Evolutionary conservation across 2,888 invertebrate species (phyloP).

Genomic region (Argynnis bischoffii): DNA sequence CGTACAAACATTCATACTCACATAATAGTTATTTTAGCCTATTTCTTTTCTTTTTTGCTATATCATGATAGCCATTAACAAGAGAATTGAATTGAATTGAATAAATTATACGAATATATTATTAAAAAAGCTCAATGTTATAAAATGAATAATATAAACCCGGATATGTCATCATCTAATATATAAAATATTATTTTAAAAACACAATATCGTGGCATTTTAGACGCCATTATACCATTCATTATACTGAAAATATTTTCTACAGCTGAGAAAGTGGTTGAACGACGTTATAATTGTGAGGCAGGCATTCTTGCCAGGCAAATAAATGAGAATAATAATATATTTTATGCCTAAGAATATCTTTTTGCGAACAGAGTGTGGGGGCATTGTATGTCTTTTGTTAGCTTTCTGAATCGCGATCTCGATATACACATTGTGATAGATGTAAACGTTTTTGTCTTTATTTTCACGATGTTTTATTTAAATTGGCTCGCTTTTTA

Average conservation of each 20-base stretch:
- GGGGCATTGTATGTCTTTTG: conserved; percentile 1
- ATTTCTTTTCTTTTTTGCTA: too few species aligned
- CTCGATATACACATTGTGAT: background rate
- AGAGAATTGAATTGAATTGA: too few species aligned
- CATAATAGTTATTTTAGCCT: too few species aligned
- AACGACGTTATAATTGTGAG: conserved; percentile 16
- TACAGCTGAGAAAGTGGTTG: conserved; percentile 10
- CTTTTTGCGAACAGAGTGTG: conserved; percentile 9
- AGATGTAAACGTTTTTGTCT: background rate
- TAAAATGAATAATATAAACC: background rate
- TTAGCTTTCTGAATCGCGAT: background rate
- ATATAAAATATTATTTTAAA: background rate
- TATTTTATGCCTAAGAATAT: background rate
- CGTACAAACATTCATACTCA: too few species aligned
- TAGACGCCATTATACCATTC: conserved; percentile 16
- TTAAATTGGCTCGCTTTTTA: background rate
- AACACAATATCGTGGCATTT: conserved; percentile 15
- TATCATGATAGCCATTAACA: too few species aligned
- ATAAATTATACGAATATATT: too few species aligned
- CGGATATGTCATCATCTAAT: conserved; percentile 3
- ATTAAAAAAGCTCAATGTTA: too few species aligned
- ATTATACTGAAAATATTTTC: conserved; percentile 18
- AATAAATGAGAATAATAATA: background rate
- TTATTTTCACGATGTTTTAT: conserved; percentile 1
- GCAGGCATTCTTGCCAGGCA: conserved; percentile 3